Evolutionary conservation across 2,888 invertebrate genomes (phyloP).

Genomic region (Stenodera caucasica): DNA sequence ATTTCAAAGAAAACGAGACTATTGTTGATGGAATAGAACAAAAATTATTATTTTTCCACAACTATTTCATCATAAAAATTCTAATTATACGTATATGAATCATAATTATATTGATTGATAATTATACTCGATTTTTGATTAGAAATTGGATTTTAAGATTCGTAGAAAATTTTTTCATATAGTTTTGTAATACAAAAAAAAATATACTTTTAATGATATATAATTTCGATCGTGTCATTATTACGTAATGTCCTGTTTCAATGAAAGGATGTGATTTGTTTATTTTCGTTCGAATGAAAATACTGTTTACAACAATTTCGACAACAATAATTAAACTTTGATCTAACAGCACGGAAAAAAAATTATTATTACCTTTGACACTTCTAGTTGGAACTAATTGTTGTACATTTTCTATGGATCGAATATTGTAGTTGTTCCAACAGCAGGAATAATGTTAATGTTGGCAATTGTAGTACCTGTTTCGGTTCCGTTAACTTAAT

Average conservation of each 20-base stretch:
- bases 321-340: not conserved
- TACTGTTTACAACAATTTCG: not conserved
- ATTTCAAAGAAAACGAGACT: not conserved
- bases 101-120: no score
- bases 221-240: conserved; percentile 16
- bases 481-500: conserved; percentile 27
- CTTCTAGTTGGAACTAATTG: no score
- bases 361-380: no score
- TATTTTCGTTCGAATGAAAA: conserved; percentile 15
- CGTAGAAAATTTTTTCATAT: no score
- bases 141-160: not conserved
- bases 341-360: not conserved
- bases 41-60: not conserved
- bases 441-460: not conserved
- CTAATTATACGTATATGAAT: no score
- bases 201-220: conserved; percentile 19
- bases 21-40: not conserved
- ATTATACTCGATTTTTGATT: not conserved
- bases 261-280: conserved; percentile 21
- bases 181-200: not conserved
- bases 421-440: no score
- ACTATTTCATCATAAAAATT: not conserved
- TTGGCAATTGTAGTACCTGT: conserved; percentile 22
- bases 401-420: no score
- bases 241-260: conserved; percentile 22